These are phyloP conservation scores for Dermochelys coriacea DNA, from an alignment of 2,797 vertebrate genomes.

Conservation along the genomic window DNA sequence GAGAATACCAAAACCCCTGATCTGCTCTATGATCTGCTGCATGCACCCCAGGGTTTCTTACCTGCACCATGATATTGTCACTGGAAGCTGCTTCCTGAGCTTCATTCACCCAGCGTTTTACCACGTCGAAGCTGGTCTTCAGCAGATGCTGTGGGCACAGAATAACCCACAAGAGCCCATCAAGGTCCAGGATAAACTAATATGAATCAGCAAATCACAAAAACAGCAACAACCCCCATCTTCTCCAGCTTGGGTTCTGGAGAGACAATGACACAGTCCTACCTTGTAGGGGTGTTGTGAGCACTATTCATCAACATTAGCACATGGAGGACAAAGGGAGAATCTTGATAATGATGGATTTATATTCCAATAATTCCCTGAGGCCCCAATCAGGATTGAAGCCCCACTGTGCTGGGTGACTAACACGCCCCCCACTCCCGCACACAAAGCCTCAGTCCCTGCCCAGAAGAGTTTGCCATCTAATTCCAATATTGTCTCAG, in stretches of 20 bases:
- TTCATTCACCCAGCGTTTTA: slow-evolving; percentile 88
- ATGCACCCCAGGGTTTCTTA: slow-evolving; percentile 16
- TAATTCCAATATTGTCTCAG: background rate
- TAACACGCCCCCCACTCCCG: fast-evolving
- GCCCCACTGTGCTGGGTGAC: background rate
- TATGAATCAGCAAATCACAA: background rate
- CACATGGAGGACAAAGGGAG: background rate
- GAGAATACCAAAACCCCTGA: background rate
- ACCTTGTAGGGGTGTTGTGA: background rate
- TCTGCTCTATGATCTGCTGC: background rate
- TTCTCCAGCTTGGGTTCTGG: background rate
- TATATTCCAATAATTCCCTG: background rate
- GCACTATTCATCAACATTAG: background rate
- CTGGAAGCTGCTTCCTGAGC: slow-evolving; percentile 87
- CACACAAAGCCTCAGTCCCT: background rate
- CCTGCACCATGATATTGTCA: slow-evolving; percentile 88
- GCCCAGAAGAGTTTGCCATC: background rate
- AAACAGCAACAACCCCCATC: background rate
- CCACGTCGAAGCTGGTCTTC: slow-evolving; percentile 85
- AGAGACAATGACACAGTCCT: background rate
- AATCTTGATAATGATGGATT: background rate
- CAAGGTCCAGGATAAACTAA: background rate
- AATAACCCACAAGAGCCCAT: background rate
- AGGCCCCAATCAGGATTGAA: too few relatives aligned
- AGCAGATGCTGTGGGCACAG: slow-evolving; percentile 80